Percentiles rank a stretch among this genome's conserved stretches.
Evolutionary conservation across 2,113 vertebrate species (phyloP).

Genomic region (Prionailurus viverrinus): DNA sequence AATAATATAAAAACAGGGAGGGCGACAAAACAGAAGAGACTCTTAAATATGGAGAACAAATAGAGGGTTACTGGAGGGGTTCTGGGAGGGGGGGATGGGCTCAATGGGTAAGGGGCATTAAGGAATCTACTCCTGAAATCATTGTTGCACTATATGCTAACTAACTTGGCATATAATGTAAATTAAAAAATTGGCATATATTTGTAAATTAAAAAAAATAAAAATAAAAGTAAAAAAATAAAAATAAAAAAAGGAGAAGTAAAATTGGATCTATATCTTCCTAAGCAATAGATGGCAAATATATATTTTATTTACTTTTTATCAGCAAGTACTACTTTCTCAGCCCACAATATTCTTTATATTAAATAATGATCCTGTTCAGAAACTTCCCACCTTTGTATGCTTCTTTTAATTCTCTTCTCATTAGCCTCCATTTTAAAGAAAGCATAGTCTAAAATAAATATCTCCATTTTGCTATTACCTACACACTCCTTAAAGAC

Average conservation of each 20-base stretch:
- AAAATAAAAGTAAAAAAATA: too few species aligned
- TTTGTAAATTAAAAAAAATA: too few species aligned
- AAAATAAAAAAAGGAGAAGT: background rate
- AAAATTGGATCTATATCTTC: background rate
- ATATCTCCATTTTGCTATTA: background rate
- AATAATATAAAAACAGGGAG: too few species aligned
- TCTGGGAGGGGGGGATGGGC: too few species aligned
- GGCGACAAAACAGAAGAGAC: too few species aligned
- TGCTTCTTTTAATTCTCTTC: background rate
- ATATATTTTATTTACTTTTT: background rate
- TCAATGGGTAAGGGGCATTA: too few species aligned
- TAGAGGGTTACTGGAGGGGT: too few species aligned
- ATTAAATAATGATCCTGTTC: background rate
- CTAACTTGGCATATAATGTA: too few species aligned
- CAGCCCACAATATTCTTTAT: background rate
- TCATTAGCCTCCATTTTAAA: background rate
- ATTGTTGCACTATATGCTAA: too few species aligned
- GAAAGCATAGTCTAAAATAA: background rate
- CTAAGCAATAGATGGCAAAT: background rate
- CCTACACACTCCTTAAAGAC: background rate
- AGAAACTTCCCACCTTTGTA: background rate
- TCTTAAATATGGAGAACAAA: too few species aligned
- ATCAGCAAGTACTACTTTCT: background rate
- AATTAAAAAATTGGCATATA: too few species aligned
- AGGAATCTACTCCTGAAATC: too few species aligned